Conservation (phyloP, 2,797 vertebrate genomes). For the Anas georgica region DNA sequence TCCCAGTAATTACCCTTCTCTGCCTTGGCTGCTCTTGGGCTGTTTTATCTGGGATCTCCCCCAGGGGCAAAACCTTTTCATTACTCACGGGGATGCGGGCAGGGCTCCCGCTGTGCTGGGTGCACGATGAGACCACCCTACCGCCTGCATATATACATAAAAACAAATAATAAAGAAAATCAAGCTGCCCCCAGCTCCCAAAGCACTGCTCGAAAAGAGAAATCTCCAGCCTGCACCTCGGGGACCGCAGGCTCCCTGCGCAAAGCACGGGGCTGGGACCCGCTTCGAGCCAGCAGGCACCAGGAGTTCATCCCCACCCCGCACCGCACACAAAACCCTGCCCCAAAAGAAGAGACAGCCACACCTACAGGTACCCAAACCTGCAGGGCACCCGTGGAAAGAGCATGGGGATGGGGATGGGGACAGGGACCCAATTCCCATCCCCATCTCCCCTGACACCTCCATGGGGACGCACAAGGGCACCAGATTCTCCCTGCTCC, state of each 20-base stretch:
- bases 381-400: neutral
- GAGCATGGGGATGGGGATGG: neutral
- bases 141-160: neutral
- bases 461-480: neutral
- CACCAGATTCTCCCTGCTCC: neutral
- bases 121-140: neutral
- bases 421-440: neutral
- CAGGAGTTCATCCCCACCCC: neutral
- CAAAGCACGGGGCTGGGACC: neutral
- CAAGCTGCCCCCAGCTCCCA: neutral
- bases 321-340: fast-evolving
- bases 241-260: neutral
- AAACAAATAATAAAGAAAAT: too few species aligned
- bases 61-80: conserved; percentile 62
- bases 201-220: neutral
- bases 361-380: too few species aligned
- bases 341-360: neutral
- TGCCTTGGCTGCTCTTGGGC: conserved; percentile 12
- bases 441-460: neutral
- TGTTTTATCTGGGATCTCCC: conserved; percentile 56
- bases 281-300: fast-evolving
- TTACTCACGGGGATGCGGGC: neutral
- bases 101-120: neutral
- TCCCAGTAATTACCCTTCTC: conserved; percentile 34
- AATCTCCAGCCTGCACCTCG: neutral